Base-by-base conservation (phyloP, 2,888 invertebrate genomes). In the Lochmaea crataegi region DNA sequence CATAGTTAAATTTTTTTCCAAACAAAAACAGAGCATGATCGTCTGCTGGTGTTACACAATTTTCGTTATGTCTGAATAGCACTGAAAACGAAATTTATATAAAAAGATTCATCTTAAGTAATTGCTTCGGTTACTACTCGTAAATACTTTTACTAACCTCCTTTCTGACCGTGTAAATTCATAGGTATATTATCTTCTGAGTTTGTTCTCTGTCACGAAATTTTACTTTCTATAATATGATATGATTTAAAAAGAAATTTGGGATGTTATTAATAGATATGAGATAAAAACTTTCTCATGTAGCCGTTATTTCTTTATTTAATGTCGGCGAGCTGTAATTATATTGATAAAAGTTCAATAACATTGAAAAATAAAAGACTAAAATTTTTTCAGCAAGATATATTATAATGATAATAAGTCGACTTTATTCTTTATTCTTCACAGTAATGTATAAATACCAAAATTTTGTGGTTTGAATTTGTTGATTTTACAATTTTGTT, bases 141-240 rank as follows among this genome's bases (percentile, higher is more conserved):
- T 38, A 73, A 70, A 74, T 68, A 76, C 76, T 76, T 74, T 76
- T 74, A 76, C 76, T 76, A 74, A 74, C 76, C 76, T 76, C 74
- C 56, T 76, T 76, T 65, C 53, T 22, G 57, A 53, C 60, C 51
- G 66, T 63, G 63, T 48, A 63, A 69, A 69, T 69, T 69, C 63
- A 53, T 69, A 51, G 68, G 61, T 68, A 48, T 60, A 60, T 57
- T 61, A 61, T 61, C 38, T 18, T 42, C 42, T 41, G n/a, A n/a
- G 7, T 41, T 42, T n/a, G 32, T 60, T 14, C 11, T 16, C 11
- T 16, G 16, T 38, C 60, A 60, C 60, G 61, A 53, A 64, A 64
- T 72, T 72, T 69, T 63, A 72, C 72, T 72, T 72, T 72, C 72
- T 10, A 14, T 18, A 63, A 63, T 63, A 42, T 18, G 61, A 61